Base-by-base conservation (phyloP, 2,888 invertebrate genomes). In the Cantharis nigra region DNA sequence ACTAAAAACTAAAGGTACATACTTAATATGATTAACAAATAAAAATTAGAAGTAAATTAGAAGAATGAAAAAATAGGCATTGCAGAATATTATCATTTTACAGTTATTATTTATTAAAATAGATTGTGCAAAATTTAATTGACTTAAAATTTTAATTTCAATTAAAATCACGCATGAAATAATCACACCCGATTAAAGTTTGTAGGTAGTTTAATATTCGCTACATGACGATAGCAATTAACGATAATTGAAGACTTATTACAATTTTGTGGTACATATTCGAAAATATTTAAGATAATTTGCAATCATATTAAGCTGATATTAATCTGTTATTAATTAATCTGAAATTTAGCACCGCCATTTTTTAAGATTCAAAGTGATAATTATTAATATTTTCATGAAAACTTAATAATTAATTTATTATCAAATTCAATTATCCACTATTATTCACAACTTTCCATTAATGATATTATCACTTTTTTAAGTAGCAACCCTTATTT, bases 131-230 rank as follows among this genome's bases (percentile, higher is more conserved):
- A 49, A 7, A 7, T 49, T n/a, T 76, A 78, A 83, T 81, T 83
- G 79, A 81, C 81, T 81, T 83, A 82, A 72, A 81, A 80, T 81
- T 82, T 80, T 81, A 83, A 82, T 83, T 26, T 9, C 82, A 82
- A 79, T 77, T 75, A 74, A 74, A 79, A 72, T 76, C 77, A 81
- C 82, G 82, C 80, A 81, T 80, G 82, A 79, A 81, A 81, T 74
- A 74, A 72, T 74, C 14, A 49, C 74, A 49, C 63, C 71, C 70
- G 71, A 83, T 83, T 82, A 82, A 81, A 83, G 80, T 82, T 81
- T 83, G 79, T 72, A 74, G 80, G 79, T 72, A 74, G 80, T 80
- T 81, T 79, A 82, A 74, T 77, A 77, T 73, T 73, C 76, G 74
- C 71, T 76, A 65, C 64, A 71, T 78, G 70, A 63, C 70, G 77